Conservation (phyloP, 2,113 vertebrate species). For the Anser brachyrhynchus region DNA sequence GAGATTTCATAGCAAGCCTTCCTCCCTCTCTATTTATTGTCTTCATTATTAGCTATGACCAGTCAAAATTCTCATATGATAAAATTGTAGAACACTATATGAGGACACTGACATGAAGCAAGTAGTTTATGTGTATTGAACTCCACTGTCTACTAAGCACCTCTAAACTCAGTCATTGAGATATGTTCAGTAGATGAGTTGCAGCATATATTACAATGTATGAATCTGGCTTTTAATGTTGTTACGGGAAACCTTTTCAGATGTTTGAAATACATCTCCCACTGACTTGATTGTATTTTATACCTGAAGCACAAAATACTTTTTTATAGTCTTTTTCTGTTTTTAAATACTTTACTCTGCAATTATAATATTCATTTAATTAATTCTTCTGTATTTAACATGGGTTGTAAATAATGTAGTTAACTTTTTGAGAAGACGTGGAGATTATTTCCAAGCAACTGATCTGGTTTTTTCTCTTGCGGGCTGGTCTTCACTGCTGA, state of each 20-base stretch:
- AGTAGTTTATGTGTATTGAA: background rate
- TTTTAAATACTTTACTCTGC: background rate
- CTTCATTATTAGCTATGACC: background rate
- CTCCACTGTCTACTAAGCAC: background rate
- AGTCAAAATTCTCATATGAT: background rate
- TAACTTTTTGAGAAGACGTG: background rate
- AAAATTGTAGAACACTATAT: background rate
- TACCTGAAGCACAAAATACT: background rate
- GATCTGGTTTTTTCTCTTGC: background rate
- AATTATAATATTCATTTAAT: background rate
- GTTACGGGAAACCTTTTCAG: background rate
- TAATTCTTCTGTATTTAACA: background rate
- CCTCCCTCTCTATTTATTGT: background rate
- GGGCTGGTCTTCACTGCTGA: background rate
- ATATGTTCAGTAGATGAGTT: background rate
- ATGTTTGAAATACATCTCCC: background rate
- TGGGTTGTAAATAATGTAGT: background rate
- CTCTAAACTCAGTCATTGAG: background rate
- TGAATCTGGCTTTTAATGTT: background rate
- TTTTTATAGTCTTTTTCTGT: background rate
- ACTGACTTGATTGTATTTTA: background rate
- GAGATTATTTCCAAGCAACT: background rate
- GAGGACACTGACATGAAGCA: background rate
- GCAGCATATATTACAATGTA: background rate
- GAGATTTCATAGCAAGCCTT: background rate